Conservation (phyloP, 2,888 invertebrate species). For the Tetrapedia diversipes region DNA sequence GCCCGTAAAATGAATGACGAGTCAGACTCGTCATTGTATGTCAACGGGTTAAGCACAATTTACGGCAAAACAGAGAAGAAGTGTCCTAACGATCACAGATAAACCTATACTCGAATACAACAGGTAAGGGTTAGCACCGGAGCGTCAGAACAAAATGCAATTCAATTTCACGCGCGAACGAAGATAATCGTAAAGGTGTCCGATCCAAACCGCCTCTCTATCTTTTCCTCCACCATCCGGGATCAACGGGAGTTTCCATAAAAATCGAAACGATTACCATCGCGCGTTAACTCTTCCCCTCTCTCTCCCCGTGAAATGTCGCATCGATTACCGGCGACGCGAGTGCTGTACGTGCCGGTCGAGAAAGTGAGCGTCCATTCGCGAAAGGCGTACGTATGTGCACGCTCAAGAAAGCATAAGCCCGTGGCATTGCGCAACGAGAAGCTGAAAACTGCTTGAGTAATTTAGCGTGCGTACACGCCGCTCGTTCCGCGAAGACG, state of each 20-base stretch:
- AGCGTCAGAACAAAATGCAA: neutral
- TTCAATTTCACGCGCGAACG: neutral
- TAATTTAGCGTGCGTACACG: constrained; percentile 23
- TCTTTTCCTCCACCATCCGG: neutral
- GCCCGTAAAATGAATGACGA: no score
- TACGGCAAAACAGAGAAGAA: no score
- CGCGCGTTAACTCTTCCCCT: constrained; percentile 9
- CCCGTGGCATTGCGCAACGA: constrained; percentile 37
- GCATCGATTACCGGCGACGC: constrained; percentile 25
- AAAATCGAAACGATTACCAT: neutral
- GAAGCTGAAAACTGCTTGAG: constrained; percentile 17
- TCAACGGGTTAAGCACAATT: no score
- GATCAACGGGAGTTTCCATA: neutral
- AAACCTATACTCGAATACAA: no score
- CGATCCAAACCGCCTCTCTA: neutral
- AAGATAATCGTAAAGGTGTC: no score
- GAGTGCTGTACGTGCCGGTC: neutral
- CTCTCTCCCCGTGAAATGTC: constrained; percentile 10
- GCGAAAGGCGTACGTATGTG: constrained; percentile 23
- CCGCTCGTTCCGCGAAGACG: neutral
- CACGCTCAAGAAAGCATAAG: constrained; percentile 38
- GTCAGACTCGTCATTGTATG: no score
- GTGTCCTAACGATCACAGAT: no score
- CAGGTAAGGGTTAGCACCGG: no score
- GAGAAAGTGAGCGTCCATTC: constrained; percentile 45